Evolutionary conservation across 2,888 invertebrate genomes (phyloP).

Genomic region (Tetragonula carbonaria): DNA sequence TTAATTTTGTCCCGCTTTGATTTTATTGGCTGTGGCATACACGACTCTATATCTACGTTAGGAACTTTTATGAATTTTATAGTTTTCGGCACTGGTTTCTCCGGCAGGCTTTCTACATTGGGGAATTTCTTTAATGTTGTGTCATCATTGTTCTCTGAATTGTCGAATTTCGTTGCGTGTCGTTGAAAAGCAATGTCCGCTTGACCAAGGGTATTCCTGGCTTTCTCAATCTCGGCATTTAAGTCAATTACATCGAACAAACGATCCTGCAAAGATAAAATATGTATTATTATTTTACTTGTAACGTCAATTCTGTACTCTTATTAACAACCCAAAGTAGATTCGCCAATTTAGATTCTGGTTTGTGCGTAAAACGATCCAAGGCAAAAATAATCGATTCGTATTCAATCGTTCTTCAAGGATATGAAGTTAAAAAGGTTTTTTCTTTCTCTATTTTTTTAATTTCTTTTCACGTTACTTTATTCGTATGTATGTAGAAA

Average conservation of each 20-base stretch:
- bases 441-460: too few relatives aligned
- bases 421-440: too few relatives aligned
- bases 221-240: slow-evolving; percentile 80
- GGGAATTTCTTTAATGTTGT: slow-evolving; percentile 70
- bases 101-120: slow-evolving; percentile 59
- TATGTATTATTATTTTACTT: not conserved
- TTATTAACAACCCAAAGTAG: too few relatives aligned
- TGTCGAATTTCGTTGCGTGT: slow-evolving; percentile 81
- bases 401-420: too few relatives aligned
- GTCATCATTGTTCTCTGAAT: slow-evolving; percentile 69
- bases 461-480: too few relatives aligned
- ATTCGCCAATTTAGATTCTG: too few relatives aligned
- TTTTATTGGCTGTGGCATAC: slow-evolving; percentile 29
- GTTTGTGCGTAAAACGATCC: too few relatives aligned
- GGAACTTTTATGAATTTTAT: slow-evolving; percentile 76
- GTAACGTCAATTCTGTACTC: too few relatives aligned
- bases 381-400: too few relatives aligned
- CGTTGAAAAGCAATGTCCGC: slow-evolving; percentile 78
- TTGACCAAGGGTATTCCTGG: slow-evolving; percentile 77
- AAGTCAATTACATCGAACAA: slow-evolving; percentile 82
- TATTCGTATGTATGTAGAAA: too few relatives aligned
- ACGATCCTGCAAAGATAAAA: slow-evolving; percentile 76
- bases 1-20: slow-evolving; percentile 69
- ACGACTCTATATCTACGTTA: slow-evolving; percentile 60
- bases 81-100: slow-evolving; percentile 63